These are phyloP conservation scores for Alligator mississippiensis DNA, from an alignment of 2,113 vertebrate species.

Conservation along the genomic window DNA sequence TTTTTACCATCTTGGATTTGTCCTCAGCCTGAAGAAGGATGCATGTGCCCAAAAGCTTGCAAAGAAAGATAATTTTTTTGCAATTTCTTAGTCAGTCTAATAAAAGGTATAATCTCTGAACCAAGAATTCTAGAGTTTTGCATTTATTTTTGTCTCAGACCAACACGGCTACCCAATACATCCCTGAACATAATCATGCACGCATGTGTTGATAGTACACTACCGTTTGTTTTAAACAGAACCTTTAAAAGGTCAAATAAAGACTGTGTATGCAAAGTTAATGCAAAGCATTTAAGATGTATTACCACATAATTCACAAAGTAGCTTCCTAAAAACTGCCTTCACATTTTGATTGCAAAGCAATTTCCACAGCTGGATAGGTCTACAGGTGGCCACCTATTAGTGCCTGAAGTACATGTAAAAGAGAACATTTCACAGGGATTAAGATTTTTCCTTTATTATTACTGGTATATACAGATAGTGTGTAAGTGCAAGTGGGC, in stretches of 20 bases:
- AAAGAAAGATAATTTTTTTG: too few relatives aligned
- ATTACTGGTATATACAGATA: not conserved
- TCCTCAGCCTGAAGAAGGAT: too few relatives aligned
- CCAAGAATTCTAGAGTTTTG: too few relatives aligned
- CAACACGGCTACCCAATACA: not conserved
- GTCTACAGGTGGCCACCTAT: not conserved
- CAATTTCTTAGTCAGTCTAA: not conserved
- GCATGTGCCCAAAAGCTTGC: too few relatives aligned
- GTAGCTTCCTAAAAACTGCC: not conserved
- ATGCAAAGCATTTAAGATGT: not conserved
- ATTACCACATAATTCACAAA: not conserved
- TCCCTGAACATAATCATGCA: not conserved
- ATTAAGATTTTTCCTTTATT: not conserved
- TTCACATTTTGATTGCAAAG: not conserved
- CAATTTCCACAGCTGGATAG: conserved; percentile 8
- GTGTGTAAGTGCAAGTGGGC: not conserved
- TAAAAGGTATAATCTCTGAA: not conserved
- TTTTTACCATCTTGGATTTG: too few relatives aligned
- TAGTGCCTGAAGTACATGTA: not conserved
- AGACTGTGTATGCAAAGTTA: not conserved
- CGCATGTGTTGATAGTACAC: not conserved
- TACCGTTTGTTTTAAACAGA: not conserved
- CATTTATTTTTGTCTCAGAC: too few relatives aligned
- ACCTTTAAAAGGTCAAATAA: conserved; percentile 19
- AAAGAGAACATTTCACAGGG: not conserved